Conservation (phyloP, 2,113 vertebrate genomes). For the Phaetusa simplex region DNA sequence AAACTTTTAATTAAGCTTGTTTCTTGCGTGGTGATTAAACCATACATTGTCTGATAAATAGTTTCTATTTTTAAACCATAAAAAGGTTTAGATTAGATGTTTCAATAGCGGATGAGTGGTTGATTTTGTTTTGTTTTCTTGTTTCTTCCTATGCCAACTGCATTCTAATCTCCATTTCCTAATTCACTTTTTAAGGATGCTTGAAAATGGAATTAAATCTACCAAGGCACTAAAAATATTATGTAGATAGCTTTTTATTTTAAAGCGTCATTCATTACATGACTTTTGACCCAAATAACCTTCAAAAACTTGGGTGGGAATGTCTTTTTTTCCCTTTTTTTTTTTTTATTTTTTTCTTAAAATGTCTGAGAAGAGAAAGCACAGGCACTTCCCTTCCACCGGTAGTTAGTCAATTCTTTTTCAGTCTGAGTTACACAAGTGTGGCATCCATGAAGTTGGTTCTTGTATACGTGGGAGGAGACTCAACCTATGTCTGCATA, state of each 20-base stretch:
- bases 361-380: neutral
- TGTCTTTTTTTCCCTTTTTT: too few relatives aligned
- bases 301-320: neutral
- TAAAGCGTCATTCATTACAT: conserved; percentile 22
- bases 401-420: neutral
- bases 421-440: neutral
- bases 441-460: neutral
- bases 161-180: conserved; percentile 17
- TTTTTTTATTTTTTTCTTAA: accelerated
- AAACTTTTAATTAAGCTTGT: conserved; percentile 11
- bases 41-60: neutral
- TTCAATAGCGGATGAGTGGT: neutral
- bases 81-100: neutral
- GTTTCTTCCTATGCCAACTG: conserved; percentile 29
- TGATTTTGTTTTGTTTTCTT: conserved; percentile 34
- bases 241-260: neutral
- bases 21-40: conserved; percentile 42
- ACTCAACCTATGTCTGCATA: neutral
- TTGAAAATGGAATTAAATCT: conserved; percentile 22
- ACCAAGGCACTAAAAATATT: neutral
- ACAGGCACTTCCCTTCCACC: neutral
- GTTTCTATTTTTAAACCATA: conserved; percentile 37
- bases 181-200: conserved; percentile 6
- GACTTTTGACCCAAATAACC: conserved; percentile 22
- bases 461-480: neutral